Evolutionary conservation across 2,113 vertebrate genomes (phyloP).

Genomic region (Alligator mississippiensis): DNA sequence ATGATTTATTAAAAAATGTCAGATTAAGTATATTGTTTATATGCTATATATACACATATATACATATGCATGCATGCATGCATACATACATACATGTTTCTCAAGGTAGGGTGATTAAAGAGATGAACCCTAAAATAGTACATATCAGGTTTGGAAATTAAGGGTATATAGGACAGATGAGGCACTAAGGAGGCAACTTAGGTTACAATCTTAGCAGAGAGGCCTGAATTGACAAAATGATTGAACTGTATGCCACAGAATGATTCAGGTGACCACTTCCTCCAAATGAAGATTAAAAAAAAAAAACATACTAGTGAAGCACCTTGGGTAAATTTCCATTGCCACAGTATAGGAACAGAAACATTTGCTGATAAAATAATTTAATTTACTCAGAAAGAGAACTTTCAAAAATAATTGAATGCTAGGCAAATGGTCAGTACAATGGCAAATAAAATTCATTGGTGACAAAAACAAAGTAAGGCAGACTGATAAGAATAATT

Average conservation of each 20-base stretch:
- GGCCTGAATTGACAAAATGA: not conserved
- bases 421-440: not conserved
- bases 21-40: not conserved
- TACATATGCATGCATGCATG: too few species aligned
- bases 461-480: not conserved
- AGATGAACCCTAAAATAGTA: not conserved
- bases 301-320: not conserved
- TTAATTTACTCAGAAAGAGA: not conserved
- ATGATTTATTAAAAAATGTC: not conserved
- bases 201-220: not conserved
- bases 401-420: not conserved
- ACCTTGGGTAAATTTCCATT: not conserved
- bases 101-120: accelerated
- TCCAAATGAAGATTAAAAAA: not conserved
- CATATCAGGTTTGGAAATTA: not conserved
- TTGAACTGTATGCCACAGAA: not conserved
- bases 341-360: not conserved
- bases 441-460: not conserved
- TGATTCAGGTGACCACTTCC: not conserved
- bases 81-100: too few species aligned
- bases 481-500: not conserved
- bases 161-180: not conserved
- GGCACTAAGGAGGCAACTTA: not conserved
- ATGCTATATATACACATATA: too few species aligned
- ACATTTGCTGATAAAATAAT: not conserved